phyloP scores from a whole-genome alignment of 2,113 vertebrate genomes.

The Neopipo cinnamomea region DNA sequence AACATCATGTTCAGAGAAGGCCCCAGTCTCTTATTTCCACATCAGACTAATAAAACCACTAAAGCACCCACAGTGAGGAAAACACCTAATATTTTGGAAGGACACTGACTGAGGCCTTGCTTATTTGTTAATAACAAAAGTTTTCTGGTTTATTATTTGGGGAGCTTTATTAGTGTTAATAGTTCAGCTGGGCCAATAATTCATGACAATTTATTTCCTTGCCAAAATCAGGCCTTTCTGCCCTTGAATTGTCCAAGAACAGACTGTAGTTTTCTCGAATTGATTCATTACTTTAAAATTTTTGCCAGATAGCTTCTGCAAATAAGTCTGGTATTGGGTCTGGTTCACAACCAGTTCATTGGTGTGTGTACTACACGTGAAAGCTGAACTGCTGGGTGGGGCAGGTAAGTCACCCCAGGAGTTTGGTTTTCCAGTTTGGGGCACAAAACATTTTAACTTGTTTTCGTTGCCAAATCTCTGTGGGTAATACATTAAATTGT shows the following conservation, averaged over 20 bases:
- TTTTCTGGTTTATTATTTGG: slow-evolving; percentile 7
- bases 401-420: not conserved
- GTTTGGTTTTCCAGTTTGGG: not conserved
- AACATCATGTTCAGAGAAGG: not conserved
- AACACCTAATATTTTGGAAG: not conserved
- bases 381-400: not conserved
- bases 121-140: not conserved
- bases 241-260: not conserved
- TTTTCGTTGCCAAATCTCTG: not conserved
- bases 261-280: not conserved
- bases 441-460: not conserved
- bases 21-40: not conserved
- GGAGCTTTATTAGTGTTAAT: not conserved
- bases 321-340: not conserved
- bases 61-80: not conserved
- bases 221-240: not conserved
- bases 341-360: not conserved
- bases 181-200: not conserved
- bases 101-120: not conserved
- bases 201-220: not conserved
- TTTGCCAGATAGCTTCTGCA: not conserved
- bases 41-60: not conserved
- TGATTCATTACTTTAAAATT: not conserved
- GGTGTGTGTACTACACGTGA: fast-evolving
- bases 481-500: not conserved